phyloP scores from a whole-genome alignment of 2,113 vertebrate species.

The Macquaria ambigua region DNA sequence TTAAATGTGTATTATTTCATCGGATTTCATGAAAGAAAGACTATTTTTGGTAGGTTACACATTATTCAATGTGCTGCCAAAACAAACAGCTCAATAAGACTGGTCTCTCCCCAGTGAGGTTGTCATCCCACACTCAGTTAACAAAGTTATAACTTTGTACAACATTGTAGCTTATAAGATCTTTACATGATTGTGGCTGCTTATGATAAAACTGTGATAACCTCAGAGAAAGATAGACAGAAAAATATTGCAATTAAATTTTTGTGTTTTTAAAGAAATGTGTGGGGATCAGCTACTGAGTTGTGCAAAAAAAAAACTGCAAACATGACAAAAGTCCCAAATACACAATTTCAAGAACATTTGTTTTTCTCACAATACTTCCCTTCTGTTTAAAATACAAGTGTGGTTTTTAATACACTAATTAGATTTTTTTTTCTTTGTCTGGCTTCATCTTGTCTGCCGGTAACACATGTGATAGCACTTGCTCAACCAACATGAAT shows the following conservation, averaged over 20 bases:
- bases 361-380: background rate
- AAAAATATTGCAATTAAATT: background rate
- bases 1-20: background rate
- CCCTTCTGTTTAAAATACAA: background rate
- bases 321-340: background rate
- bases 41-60: background rate
- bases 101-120: background rate
- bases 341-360: background rate
- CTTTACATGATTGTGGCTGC: background rate
- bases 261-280: background rate
- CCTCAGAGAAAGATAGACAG: background rate
- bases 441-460: background rate
- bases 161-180: background rate
- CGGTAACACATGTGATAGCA: background rate
- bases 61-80: background rate
- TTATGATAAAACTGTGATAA: background rate
- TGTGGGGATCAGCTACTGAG: no score
- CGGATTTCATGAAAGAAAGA: background rate
- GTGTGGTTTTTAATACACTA: background rate
- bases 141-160: no score
- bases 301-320: no score
- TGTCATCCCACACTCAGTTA: background rate
- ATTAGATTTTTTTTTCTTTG: background rate
- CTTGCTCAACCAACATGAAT: background rate
- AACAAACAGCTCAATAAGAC: background rate